Evolutionary conservation across 2,113 vertebrate genomes (phyloP), one percentile per base, ranked within the genome.

Genomic region (Siniperca chuatsi): DNA sequence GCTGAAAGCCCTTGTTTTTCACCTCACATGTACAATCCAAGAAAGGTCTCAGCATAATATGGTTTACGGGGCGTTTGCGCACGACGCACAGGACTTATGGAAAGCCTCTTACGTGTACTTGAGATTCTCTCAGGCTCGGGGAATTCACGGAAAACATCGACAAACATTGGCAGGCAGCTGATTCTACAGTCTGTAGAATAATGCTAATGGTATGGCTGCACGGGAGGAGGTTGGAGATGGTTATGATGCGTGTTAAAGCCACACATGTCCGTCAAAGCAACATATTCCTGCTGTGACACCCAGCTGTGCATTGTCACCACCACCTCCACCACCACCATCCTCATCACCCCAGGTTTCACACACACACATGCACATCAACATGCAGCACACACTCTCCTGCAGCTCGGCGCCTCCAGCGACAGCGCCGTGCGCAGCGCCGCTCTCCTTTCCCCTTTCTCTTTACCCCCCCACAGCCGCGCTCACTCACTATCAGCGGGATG

Each of bases 401-500:
- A 91, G 90, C 82, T 73, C 75, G 42, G 54, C 61, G 68, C 84
- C 71, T 78, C 23, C 75, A 87, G 69, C 77, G 60, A 81, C 74
- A 61, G 73, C 79, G 8, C 81, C 66, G 72, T 81, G 69, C 69
- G 66, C 77, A 81, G 79, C 48, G 29, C 54, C 75, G 9, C 80
- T 23, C 77, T 10, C 67, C 46, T 23, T 4, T 4, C 7, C 61
- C 46, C 8, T 23, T 37, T 35, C 40, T 11, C 74, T 20, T 25
- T 23, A 57, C 5, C 35, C 67, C 29, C 37, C 37, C 12, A 0
- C 65, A 72, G 83, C 75, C 18, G 13, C 77, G 35, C 15, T 13
- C 73, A 96, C 98, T 98, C 95, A 99, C 98, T 73, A 96, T 96
- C 52, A 97, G 96, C 90, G 97, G 97, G 93, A 97, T 94, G 93